A percentile compares a stretch with the other conserved stretches of the same genome.
Evolutionary conservation across 1,140 invertebrate genomes (phyloP).

Genomic region (Dreissena polymorpha): DNA sequence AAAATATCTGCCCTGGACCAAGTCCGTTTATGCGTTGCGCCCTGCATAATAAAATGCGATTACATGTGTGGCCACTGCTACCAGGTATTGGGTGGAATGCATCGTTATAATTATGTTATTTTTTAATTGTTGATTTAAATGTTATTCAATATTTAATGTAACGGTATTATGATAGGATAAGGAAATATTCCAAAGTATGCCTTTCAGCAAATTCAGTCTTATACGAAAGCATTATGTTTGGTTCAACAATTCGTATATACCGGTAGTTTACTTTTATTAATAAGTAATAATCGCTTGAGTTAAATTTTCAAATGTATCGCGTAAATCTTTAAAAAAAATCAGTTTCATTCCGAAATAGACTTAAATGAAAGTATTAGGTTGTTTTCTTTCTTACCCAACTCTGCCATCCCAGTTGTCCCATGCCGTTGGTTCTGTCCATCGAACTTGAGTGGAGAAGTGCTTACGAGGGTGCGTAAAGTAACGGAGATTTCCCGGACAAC

Average conservation of each 20-base stretch:
- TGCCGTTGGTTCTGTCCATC: not conserved
- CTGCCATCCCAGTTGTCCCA: conserved; percentile 4
- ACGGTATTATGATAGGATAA: not conserved
- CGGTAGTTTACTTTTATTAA: not conserved
- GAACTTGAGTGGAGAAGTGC: not conserved
- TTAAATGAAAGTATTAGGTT: not conserved
- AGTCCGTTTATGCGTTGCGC: not conserved
- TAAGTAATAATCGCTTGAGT: not conserved
- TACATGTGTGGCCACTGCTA: not conserved
- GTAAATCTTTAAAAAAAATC: not conserved
- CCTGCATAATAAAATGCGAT: not conserved
- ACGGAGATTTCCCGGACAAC: not conserved
- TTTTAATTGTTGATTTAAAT: not conserved
- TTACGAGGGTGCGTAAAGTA: not conserved
- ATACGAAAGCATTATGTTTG: too few species aligned
- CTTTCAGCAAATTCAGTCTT: not conserved
- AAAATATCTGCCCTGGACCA: conserved; percentile 11
- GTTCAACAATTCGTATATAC: too few species aligned
- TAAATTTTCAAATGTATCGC: not conserved
- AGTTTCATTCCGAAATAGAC: not conserved
- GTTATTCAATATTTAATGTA: not conserved
- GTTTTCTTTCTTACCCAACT: not conserved
- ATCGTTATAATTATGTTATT: not conserved
- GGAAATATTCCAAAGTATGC: not conserved
- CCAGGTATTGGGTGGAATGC: not conserved